A percentile compares a stretch with the other conserved stretches of the same genome.
Evolutionary conservation across 2,797 vertebrate genomes (phyloP).

Genomic region (Propithecus deckenii): DNA sequence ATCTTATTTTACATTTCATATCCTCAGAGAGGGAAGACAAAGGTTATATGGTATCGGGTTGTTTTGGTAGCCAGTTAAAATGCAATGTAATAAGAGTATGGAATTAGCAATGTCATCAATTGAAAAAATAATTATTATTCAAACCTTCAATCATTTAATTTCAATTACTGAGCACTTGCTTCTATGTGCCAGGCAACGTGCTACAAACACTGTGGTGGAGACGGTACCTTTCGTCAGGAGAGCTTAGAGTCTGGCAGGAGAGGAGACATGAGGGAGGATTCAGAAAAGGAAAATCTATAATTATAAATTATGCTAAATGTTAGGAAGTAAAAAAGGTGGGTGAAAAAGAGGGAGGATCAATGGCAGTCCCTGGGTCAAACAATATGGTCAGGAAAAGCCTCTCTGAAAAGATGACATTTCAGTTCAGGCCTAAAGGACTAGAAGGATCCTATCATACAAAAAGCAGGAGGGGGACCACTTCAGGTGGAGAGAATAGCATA

Average conservation of each 20-base stretch:
- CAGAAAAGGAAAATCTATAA: background rate
- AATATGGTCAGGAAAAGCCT: background rate
- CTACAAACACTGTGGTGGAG: background rate
- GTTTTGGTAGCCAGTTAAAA: background rate
- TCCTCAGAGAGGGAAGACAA: background rate
- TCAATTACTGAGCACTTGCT: background rate
- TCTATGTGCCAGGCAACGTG: background rate
- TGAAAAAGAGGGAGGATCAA: background rate
- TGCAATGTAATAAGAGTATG: background rate
- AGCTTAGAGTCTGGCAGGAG: background rate
- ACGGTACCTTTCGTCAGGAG: background rate
- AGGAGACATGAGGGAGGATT: background rate
- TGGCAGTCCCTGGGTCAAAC: background rate
- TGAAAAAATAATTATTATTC: constrained; percentile 7
- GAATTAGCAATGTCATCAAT: background rate
- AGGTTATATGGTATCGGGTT: background rate
- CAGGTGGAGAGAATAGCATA: background rate
- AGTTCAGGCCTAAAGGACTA: background rate
- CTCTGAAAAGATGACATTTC: background rate
- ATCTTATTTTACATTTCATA: background rate
- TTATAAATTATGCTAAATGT: background rate
- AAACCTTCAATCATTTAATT: background rate
- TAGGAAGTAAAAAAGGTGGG: background rate
- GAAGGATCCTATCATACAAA: background rate
- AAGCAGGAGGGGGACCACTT: too few relatives aligned